A percentile compares a stretch with the other conserved stretches of the same genome.
Conservation (phyloP, 2,797 vertebrate species). For the Pampus argenteus region DNA sequence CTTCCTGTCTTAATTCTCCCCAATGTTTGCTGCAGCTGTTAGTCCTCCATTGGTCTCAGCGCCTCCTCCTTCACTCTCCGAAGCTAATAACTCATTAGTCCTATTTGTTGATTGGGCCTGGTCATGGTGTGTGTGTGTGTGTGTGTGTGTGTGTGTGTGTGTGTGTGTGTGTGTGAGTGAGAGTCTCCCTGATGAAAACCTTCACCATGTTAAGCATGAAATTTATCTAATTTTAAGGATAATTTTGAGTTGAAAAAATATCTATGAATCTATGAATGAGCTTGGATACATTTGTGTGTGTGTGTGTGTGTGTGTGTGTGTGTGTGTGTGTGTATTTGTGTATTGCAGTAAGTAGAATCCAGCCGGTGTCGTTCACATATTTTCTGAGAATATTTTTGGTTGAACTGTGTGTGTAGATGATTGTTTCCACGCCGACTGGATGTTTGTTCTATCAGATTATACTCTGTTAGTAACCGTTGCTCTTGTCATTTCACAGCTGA, state of each 20-base stretch:
- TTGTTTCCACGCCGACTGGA: not conserved
- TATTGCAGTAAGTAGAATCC: too few relatives aligned
- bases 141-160: conserved; percentile 21
- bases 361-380: not conserved
- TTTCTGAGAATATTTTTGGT: not conserved
- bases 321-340: too few relatives aligned
- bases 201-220: too few relatives aligned
- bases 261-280: too few relatives aligned
- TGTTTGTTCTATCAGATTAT: not conserved
- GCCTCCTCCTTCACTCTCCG: conserved; percentile 53
- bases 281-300: too few relatives aligned
- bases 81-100: conserved; percentile 80
- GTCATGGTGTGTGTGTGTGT: conserved; percentile 8
- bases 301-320: too few relatives aligned
- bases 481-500: not conserved
- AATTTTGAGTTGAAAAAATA: too few relatives aligned
- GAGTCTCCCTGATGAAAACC: not conserved
- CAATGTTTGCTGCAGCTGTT: conserved; percentile 84
- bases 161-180: conserved; percentile 12
- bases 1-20: conserved; percentile 32
- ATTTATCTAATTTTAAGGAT: too few relatives aligned
- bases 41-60: conserved; percentile 60
- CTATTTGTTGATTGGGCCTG: conserved; percentile 53
- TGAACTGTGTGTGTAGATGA: not conserved
- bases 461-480: not conserved